These are phyloP conservation scores for Zapornia atra DNA, from an alignment of 2,113 vertebrate genomes.

Conservation along the genomic window DNA sequence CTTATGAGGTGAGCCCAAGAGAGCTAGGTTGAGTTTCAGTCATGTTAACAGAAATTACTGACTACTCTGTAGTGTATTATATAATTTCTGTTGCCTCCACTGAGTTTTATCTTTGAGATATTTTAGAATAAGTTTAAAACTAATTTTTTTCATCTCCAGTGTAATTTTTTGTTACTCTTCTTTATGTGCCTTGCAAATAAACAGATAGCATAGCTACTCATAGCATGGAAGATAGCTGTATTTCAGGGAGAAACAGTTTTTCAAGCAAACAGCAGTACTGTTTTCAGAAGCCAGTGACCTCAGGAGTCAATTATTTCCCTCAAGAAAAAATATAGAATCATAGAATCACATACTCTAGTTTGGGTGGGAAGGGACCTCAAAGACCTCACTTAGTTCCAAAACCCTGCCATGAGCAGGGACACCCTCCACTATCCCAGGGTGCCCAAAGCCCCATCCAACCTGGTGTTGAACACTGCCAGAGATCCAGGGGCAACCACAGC, in stretches of 20 bases:
- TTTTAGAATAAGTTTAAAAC: not conserved
- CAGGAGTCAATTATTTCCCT: not conserved
- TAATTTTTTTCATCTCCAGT: not conserved
- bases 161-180: not conserved
- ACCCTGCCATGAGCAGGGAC: no score
- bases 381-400: no score
- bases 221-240: not conserved
- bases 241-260: not conserved
- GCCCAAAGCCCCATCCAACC: no score
- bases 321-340: not conserved
- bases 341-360: no score
- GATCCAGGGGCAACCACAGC: no score
- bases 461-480: no score
- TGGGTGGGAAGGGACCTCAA: no score
- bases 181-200: not conserved
- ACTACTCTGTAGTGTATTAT: not conserved
- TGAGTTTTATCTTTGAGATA: not conserved
- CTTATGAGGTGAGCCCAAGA: not conserved
- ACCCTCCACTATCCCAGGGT: no score
- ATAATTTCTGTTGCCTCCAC: not conserved
- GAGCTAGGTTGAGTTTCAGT: not conserved
- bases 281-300: not conserved
- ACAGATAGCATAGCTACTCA: not conserved
- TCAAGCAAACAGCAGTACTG: not conserved
- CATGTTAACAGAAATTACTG: not conserved